Percentiles rank a stretch among this genome's conserved stretches.
These are phyloP conservation scores for Bradypus variegatus DNA, from an alignment of 2,797 vertebrate genomes.

Conservation along the genomic window DNA sequence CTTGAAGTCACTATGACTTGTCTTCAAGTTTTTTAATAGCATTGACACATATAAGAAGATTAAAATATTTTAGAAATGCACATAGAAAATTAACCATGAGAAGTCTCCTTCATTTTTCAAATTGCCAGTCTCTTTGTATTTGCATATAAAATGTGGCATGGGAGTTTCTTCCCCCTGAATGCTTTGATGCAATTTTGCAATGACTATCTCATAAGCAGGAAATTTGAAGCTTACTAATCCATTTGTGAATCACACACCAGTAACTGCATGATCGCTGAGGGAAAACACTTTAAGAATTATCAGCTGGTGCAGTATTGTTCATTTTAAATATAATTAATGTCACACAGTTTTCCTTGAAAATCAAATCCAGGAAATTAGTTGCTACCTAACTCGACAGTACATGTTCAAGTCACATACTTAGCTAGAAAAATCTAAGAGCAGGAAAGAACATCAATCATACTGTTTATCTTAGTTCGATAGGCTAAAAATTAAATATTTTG, in stretches of 20 bases:
- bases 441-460: background rate
- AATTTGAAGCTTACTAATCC: background rate
- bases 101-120: background rate
- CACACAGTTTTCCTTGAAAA: background rate
- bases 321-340: slow-evolving; percentile 14
- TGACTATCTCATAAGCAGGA: background rate
- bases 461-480: background rate
- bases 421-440: background rate
- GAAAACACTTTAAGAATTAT: slow-evolving; percentile 22
- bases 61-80: slow-evolving; percentile 16
- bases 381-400: background rate
- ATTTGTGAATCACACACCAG: background rate
- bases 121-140: background rate
- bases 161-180: background rate
- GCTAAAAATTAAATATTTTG: background rate
- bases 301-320: background rate
- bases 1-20: background rate
- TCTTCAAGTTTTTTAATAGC: slow-evolving; percentile 37
- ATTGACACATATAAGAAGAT: background rate
- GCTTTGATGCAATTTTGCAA: slow-evolving; percentile 21
- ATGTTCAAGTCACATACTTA: background rate
- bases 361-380: slow-evolving; percentile 24
- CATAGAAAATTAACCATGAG: slow-evolving; percentile 13
- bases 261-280: background rate
- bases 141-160: background rate